Conservation (phyloP, 2,113 vertebrate species). For the Siniperca chuatsi region DNA sequence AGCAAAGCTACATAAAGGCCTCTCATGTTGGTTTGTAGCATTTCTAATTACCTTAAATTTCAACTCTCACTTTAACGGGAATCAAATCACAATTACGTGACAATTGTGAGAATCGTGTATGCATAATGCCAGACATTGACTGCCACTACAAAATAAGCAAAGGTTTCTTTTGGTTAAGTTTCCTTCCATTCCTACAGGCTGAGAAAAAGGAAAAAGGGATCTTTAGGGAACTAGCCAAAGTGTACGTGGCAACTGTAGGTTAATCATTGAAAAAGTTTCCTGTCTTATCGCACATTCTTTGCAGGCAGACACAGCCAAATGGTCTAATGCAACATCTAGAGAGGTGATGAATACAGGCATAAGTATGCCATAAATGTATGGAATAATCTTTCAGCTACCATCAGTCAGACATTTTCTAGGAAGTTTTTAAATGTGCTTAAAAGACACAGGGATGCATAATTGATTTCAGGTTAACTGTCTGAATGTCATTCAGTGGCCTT, state of each 20-base stretch:
- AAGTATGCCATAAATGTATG: background rate
- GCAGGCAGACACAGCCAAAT: background rate
- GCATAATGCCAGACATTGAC: background rate
- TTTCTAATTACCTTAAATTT: slow-evolving; percentile 31
- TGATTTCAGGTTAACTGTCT: background rate
- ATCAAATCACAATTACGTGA: slow-evolving; percentile 16
- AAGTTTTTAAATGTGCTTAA: background rate
- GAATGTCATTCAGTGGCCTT: background rate
- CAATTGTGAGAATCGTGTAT: background rate
- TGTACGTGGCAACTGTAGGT: slow-evolving; percentile 2
- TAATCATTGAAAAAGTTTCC: slow-evolving; percentile 39
- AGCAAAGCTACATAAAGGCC: slow-evolving; percentile 13
- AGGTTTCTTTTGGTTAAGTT: background rate
- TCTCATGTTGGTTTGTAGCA: slow-evolving; percentile 11
- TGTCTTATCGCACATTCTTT: background rate
- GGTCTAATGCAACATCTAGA: background rate
- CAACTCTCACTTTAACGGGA: background rate
- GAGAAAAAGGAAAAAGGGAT: background rate
- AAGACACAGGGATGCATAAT: too few species aligned
- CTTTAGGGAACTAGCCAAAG: background rate
- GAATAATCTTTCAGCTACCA: background rate
- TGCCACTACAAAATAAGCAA: background rate
- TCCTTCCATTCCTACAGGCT: background rate
- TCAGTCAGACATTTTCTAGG: background rate
- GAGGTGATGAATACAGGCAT: background rate